These are phyloP conservation scores for Dromiciops gliroides DNA, from an alignment of 2,113 vertebrate genomes.

Conservation along the genomic window DNA sequence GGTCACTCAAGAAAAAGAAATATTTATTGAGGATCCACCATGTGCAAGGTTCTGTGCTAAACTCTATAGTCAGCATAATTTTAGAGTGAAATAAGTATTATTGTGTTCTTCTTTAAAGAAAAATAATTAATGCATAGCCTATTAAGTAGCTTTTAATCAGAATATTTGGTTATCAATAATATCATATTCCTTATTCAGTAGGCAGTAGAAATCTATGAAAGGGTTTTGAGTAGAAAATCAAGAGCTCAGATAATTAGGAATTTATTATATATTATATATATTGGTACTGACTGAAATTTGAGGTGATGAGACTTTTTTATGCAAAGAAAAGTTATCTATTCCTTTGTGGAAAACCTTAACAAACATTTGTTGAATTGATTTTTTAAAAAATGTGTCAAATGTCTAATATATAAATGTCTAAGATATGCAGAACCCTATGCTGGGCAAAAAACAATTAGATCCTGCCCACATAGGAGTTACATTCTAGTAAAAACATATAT, in stretches of 20 bases:
- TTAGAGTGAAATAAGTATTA: neutral
- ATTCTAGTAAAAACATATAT: neutral
- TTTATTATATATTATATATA: conserved; percentile 27
- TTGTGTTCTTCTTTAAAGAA: neutral
- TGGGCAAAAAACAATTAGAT: neutral
- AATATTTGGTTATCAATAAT: conserved; percentile 13
- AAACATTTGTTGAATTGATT: too few species aligned
- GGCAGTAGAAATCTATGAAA: neutral
- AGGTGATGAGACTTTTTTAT: conserved; percentile 25
- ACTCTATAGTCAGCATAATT: neutral
- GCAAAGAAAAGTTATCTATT: conserved; percentile 50
- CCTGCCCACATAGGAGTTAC: neutral
- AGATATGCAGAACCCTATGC: neutral
- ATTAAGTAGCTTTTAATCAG: neutral
- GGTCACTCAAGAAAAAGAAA: neutral
- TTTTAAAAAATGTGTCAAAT: neutral
- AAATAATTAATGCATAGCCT: neutral
- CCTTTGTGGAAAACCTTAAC: conserved; percentile 28
- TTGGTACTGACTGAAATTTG: conserved; percentile 19
- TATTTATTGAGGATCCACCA: neutral
- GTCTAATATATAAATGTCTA: neutral
- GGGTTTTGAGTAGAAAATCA: neutral
- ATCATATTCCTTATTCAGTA: neutral
- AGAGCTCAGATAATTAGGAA: conserved; percentile 13
- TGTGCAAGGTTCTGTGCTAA: neutral